phyloP scores from a whole-genome alignment of 2,888 invertebrate genomes.

The Hirtodrosophila trivittata region DNA sequence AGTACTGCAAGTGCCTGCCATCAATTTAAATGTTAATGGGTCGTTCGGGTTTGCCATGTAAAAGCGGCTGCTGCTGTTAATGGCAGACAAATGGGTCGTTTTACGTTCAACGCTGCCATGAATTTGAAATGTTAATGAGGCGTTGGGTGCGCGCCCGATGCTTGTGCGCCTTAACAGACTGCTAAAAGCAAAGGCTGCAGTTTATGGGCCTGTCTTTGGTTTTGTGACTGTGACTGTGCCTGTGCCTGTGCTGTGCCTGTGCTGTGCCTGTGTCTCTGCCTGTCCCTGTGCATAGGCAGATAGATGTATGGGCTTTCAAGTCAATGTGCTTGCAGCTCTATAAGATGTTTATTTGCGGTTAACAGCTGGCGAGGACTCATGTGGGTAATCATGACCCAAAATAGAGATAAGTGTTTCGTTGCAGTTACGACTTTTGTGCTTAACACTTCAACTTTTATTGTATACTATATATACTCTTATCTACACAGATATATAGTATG shows the following conservation, averaged over 20 bases:
- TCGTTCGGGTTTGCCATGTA: conserved; percentile 61
- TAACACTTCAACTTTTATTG: conserved; percentile 13
- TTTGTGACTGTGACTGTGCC: not conserved
- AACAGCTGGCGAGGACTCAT: conserved; percentile 38
- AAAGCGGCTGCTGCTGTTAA: conserved; percentile 63
- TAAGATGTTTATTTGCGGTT: conserved; percentile 47
- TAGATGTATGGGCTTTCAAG: conserved; percentile 20
- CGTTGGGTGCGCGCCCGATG: conserved; percentile 51
- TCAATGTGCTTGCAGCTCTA: conserved; percentile 17
- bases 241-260: not conserved
- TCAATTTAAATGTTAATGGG: conserved; percentile 75
- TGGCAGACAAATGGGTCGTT: conserved; percentile 70
- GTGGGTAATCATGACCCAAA: conserved; percentile 39
- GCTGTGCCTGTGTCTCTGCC: not conserved
- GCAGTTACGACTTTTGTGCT: conserved; percentile 34
- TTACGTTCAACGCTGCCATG: conserved; percentile 67
- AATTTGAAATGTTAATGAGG: conserved; percentile 73
- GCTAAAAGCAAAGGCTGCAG: conserved; percentile 70
- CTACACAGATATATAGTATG: too few species aligned
- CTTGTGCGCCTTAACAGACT: conserved; percentile 59
- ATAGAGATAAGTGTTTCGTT: conserved; percentile 48
- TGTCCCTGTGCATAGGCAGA: not conserved
- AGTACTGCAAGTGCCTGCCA: conserved; percentile 55
- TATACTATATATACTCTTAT: not conserved
- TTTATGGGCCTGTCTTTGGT: conserved; percentile 45